These are phyloP conservation scores for Leptura quadrifasciata DNA, from an alignment of 2,888 invertebrate species.

Conservation along the genomic window DNA sequence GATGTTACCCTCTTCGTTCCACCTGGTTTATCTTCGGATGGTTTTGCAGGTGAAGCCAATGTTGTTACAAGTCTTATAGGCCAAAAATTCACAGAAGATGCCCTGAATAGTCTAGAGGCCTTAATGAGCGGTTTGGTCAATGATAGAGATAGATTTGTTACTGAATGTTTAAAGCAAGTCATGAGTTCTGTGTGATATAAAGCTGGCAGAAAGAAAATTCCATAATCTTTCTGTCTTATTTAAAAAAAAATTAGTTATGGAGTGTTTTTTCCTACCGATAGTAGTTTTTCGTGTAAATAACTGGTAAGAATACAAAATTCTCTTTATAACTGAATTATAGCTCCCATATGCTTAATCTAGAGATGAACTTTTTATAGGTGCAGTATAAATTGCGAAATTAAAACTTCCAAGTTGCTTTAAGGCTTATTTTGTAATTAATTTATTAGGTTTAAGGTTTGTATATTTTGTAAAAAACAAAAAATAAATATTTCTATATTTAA, in stretches of 20 bases:
- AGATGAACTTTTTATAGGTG: slow-evolving; percentile 6
- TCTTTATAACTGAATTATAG: slow-evolving; percentile 14
- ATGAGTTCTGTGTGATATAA: slow-evolving; percentile 75
- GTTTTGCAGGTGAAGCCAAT: slow-evolving; percentile 80
- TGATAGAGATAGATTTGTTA: slow-evolving; percentile 78
- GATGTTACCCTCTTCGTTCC: slow-evolving; percentile 82
- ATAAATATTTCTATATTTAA: background rate
- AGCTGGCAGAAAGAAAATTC: slow-evolving; percentile 18
- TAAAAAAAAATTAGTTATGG: background rate
- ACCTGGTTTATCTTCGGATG: slow-evolving; percentile 77
- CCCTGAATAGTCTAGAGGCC: slow-evolving; percentile 77
- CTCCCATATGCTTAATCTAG: slow-evolving; percentile 9
- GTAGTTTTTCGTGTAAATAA: background rate
- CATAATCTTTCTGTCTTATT: slow-evolving; percentile 23
- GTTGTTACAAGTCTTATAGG: slow-evolving; percentile 80
- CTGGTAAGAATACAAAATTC: slow-evolving; percentile 27
- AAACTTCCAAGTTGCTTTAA: slow-evolving; percentile 13
- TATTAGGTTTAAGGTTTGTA: slow-evolving; percentile 3
- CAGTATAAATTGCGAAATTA: slow-evolving; percentile 22
- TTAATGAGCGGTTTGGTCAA: slow-evolving; percentile 65
- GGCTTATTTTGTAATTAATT: slow-evolving; percentile 3
- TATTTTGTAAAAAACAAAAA: slow-evolving; percentile 6
- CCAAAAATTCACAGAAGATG: slow-evolving; percentile 80
- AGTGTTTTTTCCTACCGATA: background rate
- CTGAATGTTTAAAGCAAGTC: slow-evolving; percentile 79